Base-by-base conservation (phyloP, 2,888 invertebrate genomes). In the Taenaris catops region DNA sequence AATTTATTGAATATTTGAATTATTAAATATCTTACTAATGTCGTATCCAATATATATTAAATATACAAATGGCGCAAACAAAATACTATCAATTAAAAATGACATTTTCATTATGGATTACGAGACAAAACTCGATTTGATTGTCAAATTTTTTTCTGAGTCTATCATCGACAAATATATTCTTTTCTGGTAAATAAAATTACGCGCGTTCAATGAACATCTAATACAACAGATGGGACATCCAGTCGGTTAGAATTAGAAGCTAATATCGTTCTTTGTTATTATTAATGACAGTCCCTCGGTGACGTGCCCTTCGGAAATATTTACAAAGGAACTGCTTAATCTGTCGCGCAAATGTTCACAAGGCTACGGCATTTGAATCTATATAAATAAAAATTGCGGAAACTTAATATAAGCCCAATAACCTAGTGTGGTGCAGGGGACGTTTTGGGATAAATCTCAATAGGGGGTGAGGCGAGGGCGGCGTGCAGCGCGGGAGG, bases 371-470 rank as follows among this genome's bases (percentile, higher is more conserved):
- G 41, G 53, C 57, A 58, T 57, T 63, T 55, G 63, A 62, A 64
- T 74, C 81, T 75, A 76, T 79, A 72, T 65, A 63, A 74, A 74
- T 73, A 68, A 76, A 71, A 80, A 79, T 78, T 74, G 74, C 79
- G 83, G 79, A 84, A 84, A 86, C 80, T 75, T 78, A 83, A 83
- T 84, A 83, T 81, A 84, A 84, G 83, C 80, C 78, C 80, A 70
- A 83, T 84, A 81, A 84, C 78, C 73, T 68, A 74, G 70, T 78
- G 63, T 68, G 61, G 65, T 68, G 68, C 65, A 67, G 78, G 84
- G 81, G 75, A 71, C 63, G 67, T 75, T 81, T 78, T 61, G 74
- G 72, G 73, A 81, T 80, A 78, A 79, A 80, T 81, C 76, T 81
- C 70, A 73, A 80, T 81, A 71, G 78, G 80, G 81, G 84, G 79